Conservation (phyloP, 1,140 invertebrate species). For the Matsumurasca onukii region DNA sequence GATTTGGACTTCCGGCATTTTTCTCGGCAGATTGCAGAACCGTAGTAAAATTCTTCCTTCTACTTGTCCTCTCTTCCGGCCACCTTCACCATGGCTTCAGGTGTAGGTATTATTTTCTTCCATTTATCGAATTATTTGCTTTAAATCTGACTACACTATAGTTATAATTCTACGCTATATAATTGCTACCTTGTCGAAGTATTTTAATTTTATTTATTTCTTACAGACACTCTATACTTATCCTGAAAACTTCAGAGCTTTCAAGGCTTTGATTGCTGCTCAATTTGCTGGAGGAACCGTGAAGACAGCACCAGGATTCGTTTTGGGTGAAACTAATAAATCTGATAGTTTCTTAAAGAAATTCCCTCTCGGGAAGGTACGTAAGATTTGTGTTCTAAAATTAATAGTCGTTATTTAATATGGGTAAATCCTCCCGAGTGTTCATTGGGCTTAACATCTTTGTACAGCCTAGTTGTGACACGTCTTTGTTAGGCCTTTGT, state of each 20-base stretch:
- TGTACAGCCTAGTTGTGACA: too few relatives aligned
- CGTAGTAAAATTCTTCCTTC: too few relatives aligned
- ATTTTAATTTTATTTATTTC: conserved; percentile 4
- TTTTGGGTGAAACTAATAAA: conserved; percentile 94
- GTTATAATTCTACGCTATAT: background rate
- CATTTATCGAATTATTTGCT: background rate
- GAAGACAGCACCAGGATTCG: conserved; percentile 81
- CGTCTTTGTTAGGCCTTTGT: too few relatives aligned
- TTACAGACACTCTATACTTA: conserved; percentile 86
- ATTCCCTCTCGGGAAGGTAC: conserved; percentile 94
- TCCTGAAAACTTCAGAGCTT: conserved; percentile 92
- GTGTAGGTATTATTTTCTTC: conserved; percentile 34
- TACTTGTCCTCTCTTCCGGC: conserved; percentile 28
- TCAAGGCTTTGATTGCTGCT: conserved; percentile 92
- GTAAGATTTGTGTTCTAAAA: conserved; percentile 41
- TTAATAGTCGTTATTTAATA: too few relatives aligned
- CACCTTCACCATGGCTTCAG: conserved; percentile 38
- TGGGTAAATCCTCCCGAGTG: too few relatives aligned
- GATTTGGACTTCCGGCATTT: too few relatives aligned
- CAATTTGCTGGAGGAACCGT: conserved; percentile 89
- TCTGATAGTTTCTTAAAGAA: conserved; percentile 83
- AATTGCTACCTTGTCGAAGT: background rate
- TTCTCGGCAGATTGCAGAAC: too few relatives aligned
- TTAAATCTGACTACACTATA: background rate
- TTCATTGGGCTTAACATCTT: too few relatives aligned